Base-by-base conservation (phyloP, 2,888 invertebrate genomes). In the Diaperis boleti region DNA sequence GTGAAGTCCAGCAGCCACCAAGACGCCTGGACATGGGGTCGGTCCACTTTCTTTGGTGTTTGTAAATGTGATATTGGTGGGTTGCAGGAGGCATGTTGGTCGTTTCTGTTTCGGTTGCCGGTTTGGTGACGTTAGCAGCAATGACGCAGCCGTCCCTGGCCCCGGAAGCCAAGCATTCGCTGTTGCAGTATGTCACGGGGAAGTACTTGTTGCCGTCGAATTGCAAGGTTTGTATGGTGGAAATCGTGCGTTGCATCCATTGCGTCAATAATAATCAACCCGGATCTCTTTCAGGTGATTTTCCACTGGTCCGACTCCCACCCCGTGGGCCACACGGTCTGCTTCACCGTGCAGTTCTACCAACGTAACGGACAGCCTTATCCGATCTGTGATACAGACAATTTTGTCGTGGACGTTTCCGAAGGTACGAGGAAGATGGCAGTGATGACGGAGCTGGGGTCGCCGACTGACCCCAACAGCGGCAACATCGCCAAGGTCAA, bases 291-390 rank as follows among this genome's bases (percentile, higher is more conserved):
- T n/a, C 35, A 45, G 83, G 91, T 92, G 69, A 87, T 88, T 71
- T 96, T 96, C 86, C 93, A 94, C 73, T 96, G 96, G 96, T 87
- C 89, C 64, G 95, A 95, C 81, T 95, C 95, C 11, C 90, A 92
- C 74, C 84, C 88, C 8, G 96, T 96, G 15, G 96, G 96, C 37
- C 93, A 91, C 80, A 95, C 95, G 22, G 92, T 95, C 87, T 92
- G 93, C 78, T 96, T 96, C 83, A 91, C 90, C 59, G 92, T 96
- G 71, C 85, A 92, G 85, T 95, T 95, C 84, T 95, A 88, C 84
- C 95, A 95, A 83, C 89, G 95, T 68, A 96, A 96, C 82, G 95
- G 96, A 15, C 93, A 94, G 79, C 94, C 96, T 69, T 96, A 96
- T 85, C 95, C 95, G 70, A 92, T 96, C 79, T 95, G 95, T 83